These are phyloP conservation scores for Atta colombica DNA, from an alignment of 1,140 invertebrate genomes.

Conservation along the genomic window DNA sequence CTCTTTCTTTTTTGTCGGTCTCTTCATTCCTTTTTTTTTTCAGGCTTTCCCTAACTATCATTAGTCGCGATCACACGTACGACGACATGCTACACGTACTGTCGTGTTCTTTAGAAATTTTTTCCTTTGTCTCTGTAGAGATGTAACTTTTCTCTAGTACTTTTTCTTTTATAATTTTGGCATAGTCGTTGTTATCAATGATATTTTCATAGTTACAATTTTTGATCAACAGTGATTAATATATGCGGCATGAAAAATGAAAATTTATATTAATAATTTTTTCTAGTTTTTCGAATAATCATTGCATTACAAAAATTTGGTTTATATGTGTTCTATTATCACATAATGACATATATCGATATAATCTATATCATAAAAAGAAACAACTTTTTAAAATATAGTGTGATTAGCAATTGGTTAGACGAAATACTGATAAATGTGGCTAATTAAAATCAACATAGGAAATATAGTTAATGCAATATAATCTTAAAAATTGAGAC, in stretches of 20 bases:
- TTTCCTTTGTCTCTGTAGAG: slow-evolving; percentile 71
- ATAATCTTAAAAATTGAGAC: not conserved
- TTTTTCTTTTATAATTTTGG: slow-evolving; percentile 73
- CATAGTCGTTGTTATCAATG: slow-evolving; percentile 24
- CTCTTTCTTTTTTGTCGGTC: slow-evolving; percentile 56
- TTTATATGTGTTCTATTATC: not conserved
- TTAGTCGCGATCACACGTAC: slow-evolving; percentile 68
- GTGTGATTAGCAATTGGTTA: not conserved
- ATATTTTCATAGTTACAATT: not conserved
- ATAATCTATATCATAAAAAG: not conserved
- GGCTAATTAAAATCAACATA: not conserved
- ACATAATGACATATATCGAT: slow-evolving; percentile 7
- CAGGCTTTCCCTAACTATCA: slow-evolving; percentile 63
- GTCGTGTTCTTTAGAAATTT: slow-evolving; percentile 82
- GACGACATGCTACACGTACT: slow-evolving; percentile 65
- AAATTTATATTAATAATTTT: not conserved
- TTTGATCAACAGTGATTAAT: not conserved
- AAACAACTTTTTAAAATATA: not conserved
- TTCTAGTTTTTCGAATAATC: not conserved
- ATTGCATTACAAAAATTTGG: not conserved
- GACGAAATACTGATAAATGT: not conserved
- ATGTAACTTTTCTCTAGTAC: slow-evolving; percentile 50
- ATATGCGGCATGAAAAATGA: slow-evolving; percentile 7
- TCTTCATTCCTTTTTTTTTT: slow-evolving; percentile 54
- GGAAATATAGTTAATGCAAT: not conserved